phyloP scores from a whole-genome alignment of 2,888 invertebrate genomes.

The Sphecodes monilicornis region DNA sequence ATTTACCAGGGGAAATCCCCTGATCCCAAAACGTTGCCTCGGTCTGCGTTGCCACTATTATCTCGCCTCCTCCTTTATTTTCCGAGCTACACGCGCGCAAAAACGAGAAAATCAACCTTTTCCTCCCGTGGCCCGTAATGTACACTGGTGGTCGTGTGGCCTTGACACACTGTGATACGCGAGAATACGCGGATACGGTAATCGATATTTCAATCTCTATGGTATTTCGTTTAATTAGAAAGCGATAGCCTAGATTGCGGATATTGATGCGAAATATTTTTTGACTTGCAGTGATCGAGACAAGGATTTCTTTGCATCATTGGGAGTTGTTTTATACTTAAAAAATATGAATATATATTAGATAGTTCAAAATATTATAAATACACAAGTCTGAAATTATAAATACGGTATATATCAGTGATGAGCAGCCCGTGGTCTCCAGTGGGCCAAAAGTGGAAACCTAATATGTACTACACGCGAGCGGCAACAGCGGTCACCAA shows the following conservation, averaged over 20 bases:
- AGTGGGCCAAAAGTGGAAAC: too few species aligned
- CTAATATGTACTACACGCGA: too few species aligned
- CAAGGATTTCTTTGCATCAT: neutral
- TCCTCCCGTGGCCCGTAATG: conserved; percentile 5
- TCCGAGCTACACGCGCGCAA: conserved; percentile 20
- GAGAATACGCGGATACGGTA: neutral
- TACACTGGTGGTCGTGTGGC: neutral
- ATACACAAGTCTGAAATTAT: too few species aligned
- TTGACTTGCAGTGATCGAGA: neutral
- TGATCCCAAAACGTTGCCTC: conserved; percentile 32
- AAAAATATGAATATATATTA: too few species aligned
- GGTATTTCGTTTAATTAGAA: neutral
- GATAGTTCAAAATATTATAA: too few species aligned
- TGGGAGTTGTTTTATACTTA: neutral
- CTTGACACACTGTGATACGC: neutral
- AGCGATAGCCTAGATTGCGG: neutral
- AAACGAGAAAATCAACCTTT: conserved; percentile 14
- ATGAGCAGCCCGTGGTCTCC: too few species aligned
- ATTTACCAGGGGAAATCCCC: conserved; percentile 47
- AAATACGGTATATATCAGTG: too few species aligned
- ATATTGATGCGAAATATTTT: neutral
- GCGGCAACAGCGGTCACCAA: too few species aligned
- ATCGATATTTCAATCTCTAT: conserved; percentile 5
- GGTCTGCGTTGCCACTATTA: conserved; percentile 19
- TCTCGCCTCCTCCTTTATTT: conserved; percentile 35